Base-by-base conservation (phyloP, 2,113 vertebrate species). In the Piaya cayana region DNA sequence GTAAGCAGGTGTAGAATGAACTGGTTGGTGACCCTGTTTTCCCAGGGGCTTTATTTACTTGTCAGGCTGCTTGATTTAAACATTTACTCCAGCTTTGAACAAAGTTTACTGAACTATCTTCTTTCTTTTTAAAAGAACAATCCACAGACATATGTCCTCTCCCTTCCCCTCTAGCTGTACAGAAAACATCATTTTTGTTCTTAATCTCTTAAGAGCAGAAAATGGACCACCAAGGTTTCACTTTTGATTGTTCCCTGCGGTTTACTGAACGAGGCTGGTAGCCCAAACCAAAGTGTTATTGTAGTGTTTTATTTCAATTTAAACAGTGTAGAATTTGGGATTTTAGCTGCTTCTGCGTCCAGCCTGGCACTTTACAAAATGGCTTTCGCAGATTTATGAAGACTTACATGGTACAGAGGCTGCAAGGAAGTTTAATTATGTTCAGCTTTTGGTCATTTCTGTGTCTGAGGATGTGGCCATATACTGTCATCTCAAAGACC, bases 391-490 rank as follows among this genome's bases (percentile, higher is more conserved):
- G 91, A 95, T 95, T 93, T 95, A 96, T 96, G 94, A 80, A 77
- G 89, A 87, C 88, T 93, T 86, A 65, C 42, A 68, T 84, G 82
- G 68, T 74, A 59, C 32, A 37, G 90, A 76, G 86, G 77, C 92
- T 82, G 84, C 94, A 92, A 88, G 84, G 75, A 93, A 92, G 62
- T 88, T 95, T 96, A 97, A 97, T 97, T 96, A 93, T 88, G 71
- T 92, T 95, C 88, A 78, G 94, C 94, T 96, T 95, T 93, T 95
- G 93, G 96, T 90, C 89, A 88, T 95, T 93, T 86, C 77, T 75
- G 67, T 70, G 65, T 92, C 85, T 97, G 71, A 81, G 62, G 72
- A 95, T 94, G 70, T 91, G 82, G 67, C 64, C 27, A 58, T 94
- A 53, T 70, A 70, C 82, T 91, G 91, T 96, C 93, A 92, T 79